Conservation (phyloP, 2,888 invertebrate species). For the Apamea monoglypha region DNA sequence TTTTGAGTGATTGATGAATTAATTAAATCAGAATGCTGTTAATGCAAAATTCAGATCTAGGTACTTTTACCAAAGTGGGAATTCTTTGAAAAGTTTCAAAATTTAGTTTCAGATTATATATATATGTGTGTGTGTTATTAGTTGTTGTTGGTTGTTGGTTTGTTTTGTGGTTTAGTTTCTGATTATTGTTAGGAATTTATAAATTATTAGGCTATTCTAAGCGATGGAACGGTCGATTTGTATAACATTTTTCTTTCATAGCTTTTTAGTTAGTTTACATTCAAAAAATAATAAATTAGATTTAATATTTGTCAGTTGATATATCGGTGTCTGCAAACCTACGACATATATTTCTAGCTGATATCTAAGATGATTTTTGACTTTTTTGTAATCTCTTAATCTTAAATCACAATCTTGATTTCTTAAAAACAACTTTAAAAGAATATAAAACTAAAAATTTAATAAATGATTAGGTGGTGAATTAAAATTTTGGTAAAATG, state of each 20-base stretch:
- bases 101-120: too few relatives aligned
- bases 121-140: too few relatives aligned
- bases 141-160: too few relatives aligned
- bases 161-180: too few relatives aligned
- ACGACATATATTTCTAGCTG: neutral
- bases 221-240: neutral
- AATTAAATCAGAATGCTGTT: too few relatives aligned
- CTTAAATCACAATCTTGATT: neutral
- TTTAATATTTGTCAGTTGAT: conserved; percentile 18
- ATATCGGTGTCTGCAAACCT: neutral
- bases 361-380: neutral
- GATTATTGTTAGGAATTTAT: neutral
- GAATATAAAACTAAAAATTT: too few relatives aligned
- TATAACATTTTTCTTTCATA: neutral
- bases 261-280: neutral
- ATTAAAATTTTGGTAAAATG: neutral
- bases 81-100: too few relatives aligned
- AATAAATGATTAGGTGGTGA: neutral
- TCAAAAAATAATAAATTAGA: conserved; percentile 6
- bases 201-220: neutral
- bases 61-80: too few relatives aligned
- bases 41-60: too few relatives aligned
- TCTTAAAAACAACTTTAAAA: neutral
- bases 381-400: neutral
- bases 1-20: neutral